Evolutionary conservation across 2,888 invertebrate genomes (phyloP).

Genomic region (Invenusta paracnida): DNA sequence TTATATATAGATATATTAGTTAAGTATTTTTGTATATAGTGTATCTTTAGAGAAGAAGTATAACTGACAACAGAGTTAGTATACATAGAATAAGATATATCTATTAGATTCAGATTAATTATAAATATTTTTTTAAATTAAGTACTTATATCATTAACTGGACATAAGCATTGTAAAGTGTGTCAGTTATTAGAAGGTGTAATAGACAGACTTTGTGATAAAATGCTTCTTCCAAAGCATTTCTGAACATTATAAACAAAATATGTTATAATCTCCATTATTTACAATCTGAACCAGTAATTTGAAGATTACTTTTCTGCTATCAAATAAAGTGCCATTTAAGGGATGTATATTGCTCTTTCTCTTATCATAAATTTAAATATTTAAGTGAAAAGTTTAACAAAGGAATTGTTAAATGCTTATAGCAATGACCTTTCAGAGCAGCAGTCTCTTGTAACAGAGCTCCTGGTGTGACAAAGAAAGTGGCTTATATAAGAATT

Average conservation of each 20-base stretch:
- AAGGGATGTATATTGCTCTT: neutral
- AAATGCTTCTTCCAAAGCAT: neutral
- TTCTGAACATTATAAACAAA: neutral
- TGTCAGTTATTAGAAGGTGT: too few relatives aligned
- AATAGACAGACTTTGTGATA: neutral
- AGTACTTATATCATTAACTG: too few relatives aligned
- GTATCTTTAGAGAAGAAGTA: too few relatives aligned
- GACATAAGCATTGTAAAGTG: too few relatives aligned
- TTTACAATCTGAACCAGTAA: neutral
- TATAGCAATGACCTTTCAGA: neutral
- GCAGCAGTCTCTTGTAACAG: neutral
- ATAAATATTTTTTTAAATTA: too few relatives aligned
- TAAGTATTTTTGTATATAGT: too few relatives aligned
- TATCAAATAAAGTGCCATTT: neutral
- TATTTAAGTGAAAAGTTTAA: neutral
- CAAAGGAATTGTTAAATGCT: neutral
- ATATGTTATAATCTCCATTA: neutral
- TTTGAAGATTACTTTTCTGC: neutral
- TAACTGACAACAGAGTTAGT: too few relatives aligned
- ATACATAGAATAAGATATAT: too few relatives aligned
- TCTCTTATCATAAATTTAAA: neutral
- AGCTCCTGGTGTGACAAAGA: neutral
- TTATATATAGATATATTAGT: too few relatives aligned
- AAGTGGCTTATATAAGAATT: neutral
- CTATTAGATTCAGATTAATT: too few relatives aligned